Conservation (phyloP, 2,888 invertebrate species). For the Trichacis sp. region DNA sequence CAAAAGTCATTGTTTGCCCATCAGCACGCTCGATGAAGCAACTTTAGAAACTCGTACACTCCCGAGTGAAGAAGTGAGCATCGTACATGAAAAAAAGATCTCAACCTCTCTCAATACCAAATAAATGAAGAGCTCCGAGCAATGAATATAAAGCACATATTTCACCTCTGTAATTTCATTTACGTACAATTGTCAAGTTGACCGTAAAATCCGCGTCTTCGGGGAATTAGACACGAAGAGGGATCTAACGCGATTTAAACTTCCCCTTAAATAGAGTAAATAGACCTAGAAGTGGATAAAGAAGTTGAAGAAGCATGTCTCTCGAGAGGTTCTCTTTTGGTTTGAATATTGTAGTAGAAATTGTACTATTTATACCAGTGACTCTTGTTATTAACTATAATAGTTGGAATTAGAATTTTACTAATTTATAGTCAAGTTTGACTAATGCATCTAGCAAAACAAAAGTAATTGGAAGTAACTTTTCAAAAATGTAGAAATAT, state of each 20-base stretch:
- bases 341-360: too few species aligned
- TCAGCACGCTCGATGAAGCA: constrained; percentile 4
- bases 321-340: too few species aligned
- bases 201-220: constrained; percentile 3
- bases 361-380: too few species aligned
- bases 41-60: constrained; percentile 1
- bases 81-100: constrained; percentile 1
- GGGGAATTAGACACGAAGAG: neutral
- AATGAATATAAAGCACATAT: neutral
- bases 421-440: too few species aligned
- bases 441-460: too few species aligned
- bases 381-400: too few species aligned
- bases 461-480: too few species aligned
- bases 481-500: too few species aligned
- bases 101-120: neutral
- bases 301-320: too few species aligned
- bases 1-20: constrained; percentile 4
- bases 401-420: too few species aligned
- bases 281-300: neutral
- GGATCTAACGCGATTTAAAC: constrained; percentile 3
- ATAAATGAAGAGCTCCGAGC: constrained; percentile 3
- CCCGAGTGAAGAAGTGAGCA: constrained; percentile 4
- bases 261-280: neutral
- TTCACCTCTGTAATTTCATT: constrained; percentile 2
- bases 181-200: neutral